Base-by-base conservation (phyloP, 1,140 invertebrate genomes). In the Olivierus martensii region DNA sequence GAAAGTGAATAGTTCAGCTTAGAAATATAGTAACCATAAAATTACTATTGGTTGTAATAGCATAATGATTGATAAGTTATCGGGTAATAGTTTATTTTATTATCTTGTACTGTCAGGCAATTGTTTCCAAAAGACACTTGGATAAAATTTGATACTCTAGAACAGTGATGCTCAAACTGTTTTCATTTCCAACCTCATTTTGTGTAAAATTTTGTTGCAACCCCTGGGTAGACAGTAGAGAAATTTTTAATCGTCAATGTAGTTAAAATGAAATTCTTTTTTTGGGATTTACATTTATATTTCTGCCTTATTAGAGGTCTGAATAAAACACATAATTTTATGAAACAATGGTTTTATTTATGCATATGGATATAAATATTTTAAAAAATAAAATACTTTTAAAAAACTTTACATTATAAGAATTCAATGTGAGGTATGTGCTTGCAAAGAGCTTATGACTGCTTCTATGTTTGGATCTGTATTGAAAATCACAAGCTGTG, bases 371-470 rank as follows among this genome's bases (percentile, higher is more conserved):
- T 49, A 39, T 49, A 39, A 49, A 49, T 18, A 44, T 50, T 39
- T 39, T 50, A 18, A 34, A 51, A 44, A 3, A 18, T 36, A 36
- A 47, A 48, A 48, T 37, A 48, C 46, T 48, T 48, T 37, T 37
- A 36, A 44, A 44, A 36, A 51, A n/a, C 22, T 34, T 21, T 42
- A 19, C 41, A 44, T 44, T 22, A 19, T 44, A 35, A 51, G n/a
- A 51, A 51, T 12, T 51, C 22, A 44, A 35, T 44, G 2, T 36
- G 49, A 51, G 41, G 5, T 51, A 44, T 36, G 28, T 14, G 41
- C 41, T 44, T 44, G 2, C 49, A 51, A 44, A 51, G 41, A 51
- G 39, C 28, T 51, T 84, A 84, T 87, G 61, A 36, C 14, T 51
- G 41, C 49, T 51, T 51, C 21, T 14, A 35, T 37, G 21, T 51